Evolutionary conservation across 2,888 invertebrate genomes (phyloP), one percentile per base, ranked within the genome.

Genomic region (Trichogramma evanescens): DNA sequence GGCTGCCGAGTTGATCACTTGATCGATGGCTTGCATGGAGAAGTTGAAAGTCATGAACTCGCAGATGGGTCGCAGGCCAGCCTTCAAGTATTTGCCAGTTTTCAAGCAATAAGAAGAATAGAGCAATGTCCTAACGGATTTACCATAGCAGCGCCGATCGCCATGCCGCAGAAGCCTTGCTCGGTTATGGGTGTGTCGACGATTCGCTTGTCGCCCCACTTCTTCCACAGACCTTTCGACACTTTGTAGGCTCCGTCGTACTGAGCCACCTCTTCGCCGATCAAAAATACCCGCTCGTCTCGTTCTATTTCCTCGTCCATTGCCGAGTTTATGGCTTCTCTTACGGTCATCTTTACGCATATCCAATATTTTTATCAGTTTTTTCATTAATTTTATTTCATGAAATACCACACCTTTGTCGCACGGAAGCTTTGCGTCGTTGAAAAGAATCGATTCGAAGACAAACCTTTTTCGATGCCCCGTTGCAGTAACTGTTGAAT

Each of bases 101-200:
- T 26, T 26, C 26, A 62, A n/a, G 53, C n/a, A 13, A n/a, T n/a
- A n/a, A n/a, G n/a, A n/a, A n/a, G 39, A 43, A n/a, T n/a, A 2
- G 26, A 26, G 26, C 26, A 59, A 26, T 56, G 26, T 26, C 3
- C 26, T 26, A 26, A 26, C 26, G 26, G 26, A 26, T 2, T 61
- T 74, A 85, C 85, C 83, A 95, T 89, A 0, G 96, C 96, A 56
- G 96, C 90, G 50, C 97, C 97, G 38, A 94, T 92, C 10, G 96
- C 95, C 56, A 97, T 88, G 63, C 98, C 98, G 60, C 94, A 86
- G 78, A 98, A 98, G 0, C 99, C 98, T 81, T 91, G 88, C 82
- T 99, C 99, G 1, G 98, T 96, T 74, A 99, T 99, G 5, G 99
- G 99, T 8, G 99, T 99, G 78, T 99, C 99, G 62, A 95, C 90